Base-by-base conservation (phyloP, 2,888 invertebrate species). In the Adineta ricciae region DNA sequence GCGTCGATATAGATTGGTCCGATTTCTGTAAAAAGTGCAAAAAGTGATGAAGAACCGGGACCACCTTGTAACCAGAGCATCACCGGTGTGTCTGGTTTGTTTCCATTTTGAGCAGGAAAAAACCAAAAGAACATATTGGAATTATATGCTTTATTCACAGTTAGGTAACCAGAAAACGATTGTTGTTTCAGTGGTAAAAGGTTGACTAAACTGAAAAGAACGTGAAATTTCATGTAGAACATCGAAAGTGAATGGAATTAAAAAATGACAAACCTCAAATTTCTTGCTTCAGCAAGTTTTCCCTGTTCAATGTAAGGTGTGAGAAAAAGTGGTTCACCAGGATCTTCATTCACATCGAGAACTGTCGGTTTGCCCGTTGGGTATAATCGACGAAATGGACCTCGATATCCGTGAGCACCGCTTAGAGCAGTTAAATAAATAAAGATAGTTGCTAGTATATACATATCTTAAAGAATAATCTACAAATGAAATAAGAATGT, bases 71-170 rank as follows among this genome's bases (percentile, higher is more conserved):
- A 87, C 90, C 91, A 91, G 32, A 91, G 87, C 49, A 91, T 73
- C 54, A 91, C 88, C 3, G 91, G 91, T 1, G 90, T 89, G 54
- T 88, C 87, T 14, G 84, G 86, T 46, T 88, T 87, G 27, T 87
- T 87, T 32, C 87, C 87, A 78, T 41, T 78, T 89, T 78, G 78
- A 41, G 78, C 78, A 78, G 78, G 78, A 41, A 96, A 95, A 89
- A 94, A 96, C 96, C 96, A 96, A 90, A 96, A 95, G 91, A 95
- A 96, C 91, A 94, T 92, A 89, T 96, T 95, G 0, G 95, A 95
- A 87, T 94, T 93, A 88, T 92, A 93, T 1, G 92, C 90, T 88
- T 93, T 93, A 89, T 96, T 93, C 0, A 96, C 95, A 0, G 95
- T 96, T 85, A 96, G 92, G 56, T 85, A 52, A 21, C 84, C 83